These are phyloP conservation scores for Vollenhovia emeryi DNA, from an alignment of 1,140 invertebrate species.

Conservation along the genomic window DNA sequence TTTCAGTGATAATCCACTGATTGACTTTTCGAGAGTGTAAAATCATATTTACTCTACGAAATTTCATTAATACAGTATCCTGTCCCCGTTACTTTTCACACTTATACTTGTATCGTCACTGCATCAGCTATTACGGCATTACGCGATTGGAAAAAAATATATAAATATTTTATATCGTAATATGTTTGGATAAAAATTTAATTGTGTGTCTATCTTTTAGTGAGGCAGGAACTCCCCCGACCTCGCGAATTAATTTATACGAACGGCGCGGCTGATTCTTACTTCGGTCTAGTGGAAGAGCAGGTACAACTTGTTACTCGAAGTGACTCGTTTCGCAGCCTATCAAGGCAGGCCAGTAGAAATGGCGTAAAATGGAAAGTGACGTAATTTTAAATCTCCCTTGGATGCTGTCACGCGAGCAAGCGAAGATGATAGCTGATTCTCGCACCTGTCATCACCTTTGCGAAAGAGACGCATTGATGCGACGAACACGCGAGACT, in stretches of 20 bases:
- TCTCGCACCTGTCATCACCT: constrained; percentile 29
- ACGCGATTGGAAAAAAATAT: background rate
- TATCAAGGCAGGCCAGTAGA: constrained; percentile 42
- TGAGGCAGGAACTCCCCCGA: background rate
- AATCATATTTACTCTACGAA: background rate
- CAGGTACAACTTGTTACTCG: constrained; percentile 7
- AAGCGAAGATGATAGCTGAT: background rate
- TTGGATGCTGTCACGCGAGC: constrained; percentile 35
- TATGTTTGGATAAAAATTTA: background rate
- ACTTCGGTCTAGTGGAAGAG: background rate
- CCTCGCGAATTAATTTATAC: background rate
- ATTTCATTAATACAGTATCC: background rate
- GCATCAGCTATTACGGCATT: background rate
- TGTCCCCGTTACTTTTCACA: background rate
- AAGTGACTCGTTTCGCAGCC: constrained; percentile 27
- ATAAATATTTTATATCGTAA: background rate
- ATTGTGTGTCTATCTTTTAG: background rate
- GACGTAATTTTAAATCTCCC: constrained; percentile 59
- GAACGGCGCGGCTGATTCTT: background rate
- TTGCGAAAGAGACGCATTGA: constrained; percentile 10
- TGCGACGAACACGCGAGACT: constrained; percentile 12
- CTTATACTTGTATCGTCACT: background rate
- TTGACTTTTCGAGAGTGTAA: too few relatives aligned
- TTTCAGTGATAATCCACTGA: too few relatives aligned
- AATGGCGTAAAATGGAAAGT: constrained; percentile 67